These are phyloP conservation scores for Poeciliopsis prolifica DNA, from an alignment of 2,113 vertebrate genomes.

Conservation along the genomic window DNA sequence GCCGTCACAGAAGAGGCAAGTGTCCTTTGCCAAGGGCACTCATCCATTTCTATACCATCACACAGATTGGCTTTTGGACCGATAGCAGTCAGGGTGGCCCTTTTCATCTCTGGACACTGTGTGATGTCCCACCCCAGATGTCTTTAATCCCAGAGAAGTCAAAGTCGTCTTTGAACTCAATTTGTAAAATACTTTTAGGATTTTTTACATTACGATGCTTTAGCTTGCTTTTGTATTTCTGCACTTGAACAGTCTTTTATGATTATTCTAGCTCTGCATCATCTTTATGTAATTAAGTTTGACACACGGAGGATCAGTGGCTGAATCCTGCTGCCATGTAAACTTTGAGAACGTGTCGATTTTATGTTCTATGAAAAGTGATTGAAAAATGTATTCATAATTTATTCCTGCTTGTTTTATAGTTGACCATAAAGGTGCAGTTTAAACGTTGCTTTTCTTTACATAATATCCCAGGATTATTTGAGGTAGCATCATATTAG, in stretches of 20 bases:
- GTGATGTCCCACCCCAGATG: neutral
- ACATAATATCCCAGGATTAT: too few species aligned
- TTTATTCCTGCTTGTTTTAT: too few species aligned
- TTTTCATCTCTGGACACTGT: neutral
- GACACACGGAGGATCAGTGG: neutral
- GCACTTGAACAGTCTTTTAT: neutral
- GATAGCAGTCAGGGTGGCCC: neutral
- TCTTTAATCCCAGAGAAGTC: neutral
- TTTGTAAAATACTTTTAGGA: neutral
- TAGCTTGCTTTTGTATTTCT: neutral
- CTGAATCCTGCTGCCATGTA: neutral
- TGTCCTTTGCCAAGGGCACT: neutral
- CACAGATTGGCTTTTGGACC: neutral
- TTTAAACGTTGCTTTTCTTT: too few species aligned
- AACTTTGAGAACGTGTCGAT: neutral
- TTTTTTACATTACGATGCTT: neutral
- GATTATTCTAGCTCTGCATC: neutral
- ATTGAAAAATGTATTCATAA: too few species aligned
- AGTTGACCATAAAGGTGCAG: too few species aligned
- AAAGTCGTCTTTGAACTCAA: neutral
- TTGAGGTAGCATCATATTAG: too few species aligned
- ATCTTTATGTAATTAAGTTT: neutral
- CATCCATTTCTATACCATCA: neutral
- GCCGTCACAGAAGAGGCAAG: neutral
- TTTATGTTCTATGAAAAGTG: neutral